These are phyloP conservation scores for Atta colombica DNA, from an alignment of 1,140 invertebrate genomes.

Conservation along the genomic window DNA sequence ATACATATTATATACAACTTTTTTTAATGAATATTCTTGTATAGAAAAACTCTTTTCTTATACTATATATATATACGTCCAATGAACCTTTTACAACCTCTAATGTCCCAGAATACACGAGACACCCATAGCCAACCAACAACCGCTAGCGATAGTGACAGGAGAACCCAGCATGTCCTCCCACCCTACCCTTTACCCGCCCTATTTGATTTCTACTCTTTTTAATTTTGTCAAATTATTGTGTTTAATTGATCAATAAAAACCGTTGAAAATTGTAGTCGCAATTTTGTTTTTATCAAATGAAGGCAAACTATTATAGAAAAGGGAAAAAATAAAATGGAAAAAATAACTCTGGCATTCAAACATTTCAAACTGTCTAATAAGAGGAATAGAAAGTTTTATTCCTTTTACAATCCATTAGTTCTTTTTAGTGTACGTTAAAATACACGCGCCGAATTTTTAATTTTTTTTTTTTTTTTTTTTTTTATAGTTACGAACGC, in stretches of 20 bases:
- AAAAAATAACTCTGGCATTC: neutral
- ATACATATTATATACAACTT: conserved; percentile 73
- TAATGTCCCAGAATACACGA: conserved; percentile 70
- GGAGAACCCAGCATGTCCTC: conserved; percentile 85
- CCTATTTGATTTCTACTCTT: conserved; percentile 52
- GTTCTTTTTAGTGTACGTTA: conserved; percentile 22
- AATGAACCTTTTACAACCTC: conserved; percentile 63
- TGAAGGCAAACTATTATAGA: neutral
- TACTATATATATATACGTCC: conserved; percentile 72
- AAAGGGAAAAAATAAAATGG: neutral
- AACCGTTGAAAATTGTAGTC: conserved; percentile 36
- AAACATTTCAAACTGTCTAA: conserved; percentile 7
- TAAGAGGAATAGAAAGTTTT: conserved; percentile 26
- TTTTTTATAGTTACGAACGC: conserved; percentile 23
- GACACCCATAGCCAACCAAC: conserved; percentile 75
- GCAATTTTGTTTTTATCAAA: neutral
- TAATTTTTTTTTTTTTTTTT: conserved; percentile 45
- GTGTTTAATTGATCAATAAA: conserved; percentile 62
- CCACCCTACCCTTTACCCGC: conserved; percentile 33
- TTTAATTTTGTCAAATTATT: conserved; percentile 47
- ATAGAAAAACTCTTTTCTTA: conserved; percentile 70
- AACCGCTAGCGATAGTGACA: conserved; percentile 86
- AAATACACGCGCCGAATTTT: conserved; percentile 37
- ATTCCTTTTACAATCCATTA: neutral
- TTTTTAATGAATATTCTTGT: conserved; percentile 74